phyloP scores from a whole-genome alignment of 2,113 vertebrate genomes.

The Crypturellus undulatus region DNA sequence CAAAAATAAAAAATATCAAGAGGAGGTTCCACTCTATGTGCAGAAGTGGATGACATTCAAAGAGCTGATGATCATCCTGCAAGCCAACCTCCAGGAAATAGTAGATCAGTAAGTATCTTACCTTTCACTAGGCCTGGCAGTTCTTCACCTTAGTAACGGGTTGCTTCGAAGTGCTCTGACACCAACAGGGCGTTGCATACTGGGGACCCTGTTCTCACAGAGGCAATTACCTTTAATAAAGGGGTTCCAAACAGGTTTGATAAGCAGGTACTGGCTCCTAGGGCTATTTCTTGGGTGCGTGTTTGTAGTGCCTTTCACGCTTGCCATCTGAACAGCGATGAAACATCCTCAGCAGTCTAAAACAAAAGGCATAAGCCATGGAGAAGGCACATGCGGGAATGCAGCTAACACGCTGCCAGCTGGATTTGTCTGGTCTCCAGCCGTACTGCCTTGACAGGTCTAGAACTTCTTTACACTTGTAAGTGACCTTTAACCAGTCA shows the following conservation, averaged over 20 bases:
- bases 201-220: not conserved
- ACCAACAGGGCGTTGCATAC: not conserved
- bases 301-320: not conserved
- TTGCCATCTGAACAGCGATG: rapidly evolving
- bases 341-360: not conserved
- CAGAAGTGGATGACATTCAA: conserved; percentile 92
- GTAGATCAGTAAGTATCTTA: conserved; percentile 86
- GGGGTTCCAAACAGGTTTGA: not conserved
- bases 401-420: not conserved
- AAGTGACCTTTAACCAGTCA: no score
- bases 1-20: conserved; percentile 90
- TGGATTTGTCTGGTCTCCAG: not conserved
- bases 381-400: rapidly evolving
- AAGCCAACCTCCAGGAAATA: conserved; percentile 93
- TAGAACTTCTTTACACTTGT: not conserved
- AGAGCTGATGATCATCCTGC: conserved; percentile 89
- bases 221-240: rapidly evolving
- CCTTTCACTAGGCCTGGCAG: not conserved
- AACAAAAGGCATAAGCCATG: rapidly evolving
- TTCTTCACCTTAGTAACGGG: not conserved
- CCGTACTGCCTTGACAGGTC: rapidly evolving
- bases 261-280: not conserved
- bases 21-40: conserved; percentile 91
- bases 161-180: not conserved
- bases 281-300: not conserved